Percentiles rank a stretch among this genome's conserved stretches.
phyloP scores from a whole-genome alignment of 2,888 invertebrate species.

The Nymphalis urticae region DNA sequence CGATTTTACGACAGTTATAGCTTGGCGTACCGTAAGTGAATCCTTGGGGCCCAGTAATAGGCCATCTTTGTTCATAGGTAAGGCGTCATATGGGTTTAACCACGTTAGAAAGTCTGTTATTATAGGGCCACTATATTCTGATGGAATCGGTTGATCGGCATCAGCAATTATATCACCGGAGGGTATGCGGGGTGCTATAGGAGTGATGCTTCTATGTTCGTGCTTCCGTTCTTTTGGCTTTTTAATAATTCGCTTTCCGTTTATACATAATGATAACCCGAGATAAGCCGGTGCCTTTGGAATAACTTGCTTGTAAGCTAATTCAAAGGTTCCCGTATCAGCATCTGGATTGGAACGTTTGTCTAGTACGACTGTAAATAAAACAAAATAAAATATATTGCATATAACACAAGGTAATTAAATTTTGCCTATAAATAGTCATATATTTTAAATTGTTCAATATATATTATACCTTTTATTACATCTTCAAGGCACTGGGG shows the following conservation, averaged over 20 bases:
- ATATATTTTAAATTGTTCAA: neutral
- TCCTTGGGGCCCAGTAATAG: constrained; percentile 61
- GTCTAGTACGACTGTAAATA: constrained; percentile 88
- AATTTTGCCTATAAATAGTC: too few relatives aligned
- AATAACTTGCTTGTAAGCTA: constrained; percentile 88
- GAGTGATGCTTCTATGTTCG: constrained; percentile 62
- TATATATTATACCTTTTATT: constrained; percentile 86
- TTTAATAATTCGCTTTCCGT: constrained; percentile 83
- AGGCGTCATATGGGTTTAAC: constrained; percentile 79
- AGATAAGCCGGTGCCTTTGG: constrained; percentile 91
- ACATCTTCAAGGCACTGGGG: constrained; percentile 94
- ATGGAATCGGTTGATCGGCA: constrained; percentile 62
- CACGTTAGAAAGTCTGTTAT: constrained; percentile 86
- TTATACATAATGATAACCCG: constrained; percentile 86
- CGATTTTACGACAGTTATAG: constrained; percentile 74
- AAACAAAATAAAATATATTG: neutral
- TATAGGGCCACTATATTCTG: constrained; percentile 83
- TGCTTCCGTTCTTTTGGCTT: constrained; percentile 68
- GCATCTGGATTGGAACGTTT: constrained; percentile 86
- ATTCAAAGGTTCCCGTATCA: constrained; percentile 90
- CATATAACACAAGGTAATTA: too few relatives aligned
- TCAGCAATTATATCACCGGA: constrained; percentile 55
- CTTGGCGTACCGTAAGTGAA: constrained; percentile 75
- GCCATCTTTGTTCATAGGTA: constrained; percentile 68
- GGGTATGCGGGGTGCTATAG: constrained; percentile 54